Percentiles rank a stretch among this genome's conserved stretches.
These are phyloP conservation scores for Macquaria ambigua DNA, from an alignment of 2,113 vertebrate species.

Conservation along the genomic window DNA sequence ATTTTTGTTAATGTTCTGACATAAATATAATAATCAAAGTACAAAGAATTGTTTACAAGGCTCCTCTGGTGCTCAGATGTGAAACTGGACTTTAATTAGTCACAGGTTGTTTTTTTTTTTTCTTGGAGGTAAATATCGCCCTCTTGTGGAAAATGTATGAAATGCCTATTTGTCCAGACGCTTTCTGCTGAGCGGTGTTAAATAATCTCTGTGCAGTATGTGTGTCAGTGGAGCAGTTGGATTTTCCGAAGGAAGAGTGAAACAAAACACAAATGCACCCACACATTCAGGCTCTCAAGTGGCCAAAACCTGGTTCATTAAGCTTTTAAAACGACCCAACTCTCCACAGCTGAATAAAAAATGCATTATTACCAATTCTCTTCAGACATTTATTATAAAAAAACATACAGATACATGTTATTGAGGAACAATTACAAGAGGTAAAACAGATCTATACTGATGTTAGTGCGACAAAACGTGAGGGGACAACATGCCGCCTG, in stretches of 20 bases:
- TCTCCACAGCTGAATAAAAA: background rate
- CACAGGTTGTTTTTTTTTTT: fast-evolving
- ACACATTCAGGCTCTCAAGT: background rate
- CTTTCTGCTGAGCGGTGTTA: slow-evolving; percentile 18
- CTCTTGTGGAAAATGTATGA: slow-evolving; percentile 55
- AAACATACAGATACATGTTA: background rate
- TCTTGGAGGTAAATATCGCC: slow-evolving; percentile 26
- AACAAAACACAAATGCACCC: background rate
- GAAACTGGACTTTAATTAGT: background rate
- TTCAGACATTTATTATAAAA: background rate
- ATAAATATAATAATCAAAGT: background rate
- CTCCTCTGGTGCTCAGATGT: background rate
- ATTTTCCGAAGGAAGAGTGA: background rate
- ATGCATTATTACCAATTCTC: background rate
- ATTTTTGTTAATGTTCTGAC: background rate
- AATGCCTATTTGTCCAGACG: background rate
- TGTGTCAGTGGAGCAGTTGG: slow-evolving; percentile 38
- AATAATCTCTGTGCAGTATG: background rate
- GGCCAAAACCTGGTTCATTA: background rate
- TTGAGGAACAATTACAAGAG: background rate
- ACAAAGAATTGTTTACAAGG: background rate
- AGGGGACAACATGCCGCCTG: background rate
- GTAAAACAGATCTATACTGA: background rate
- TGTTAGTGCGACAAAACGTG: background rate
- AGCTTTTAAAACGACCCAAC: background rate